These are phyloP conservation scores for Diarsia mendica DNA, from an alignment of 2,888 invertebrate genomes.

Conservation along the genomic window DNA sequence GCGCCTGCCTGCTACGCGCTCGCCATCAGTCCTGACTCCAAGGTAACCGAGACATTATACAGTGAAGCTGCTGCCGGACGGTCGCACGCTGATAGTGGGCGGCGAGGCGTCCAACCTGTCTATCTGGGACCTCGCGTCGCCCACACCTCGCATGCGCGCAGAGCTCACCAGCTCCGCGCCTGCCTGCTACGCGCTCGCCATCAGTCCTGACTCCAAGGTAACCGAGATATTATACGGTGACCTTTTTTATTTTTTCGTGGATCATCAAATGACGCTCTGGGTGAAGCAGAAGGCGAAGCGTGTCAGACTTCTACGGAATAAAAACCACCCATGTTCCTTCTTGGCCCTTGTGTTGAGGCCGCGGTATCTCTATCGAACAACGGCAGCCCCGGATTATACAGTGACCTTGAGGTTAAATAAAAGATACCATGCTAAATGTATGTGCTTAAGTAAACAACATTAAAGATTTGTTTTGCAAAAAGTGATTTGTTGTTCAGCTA, in stretches of 20 bases:
- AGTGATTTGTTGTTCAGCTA: background rate
- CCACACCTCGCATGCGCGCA: constrained; percentile 97
- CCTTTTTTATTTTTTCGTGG: background rate
- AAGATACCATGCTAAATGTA: background rate
- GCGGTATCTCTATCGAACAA: too few relatives aligned
- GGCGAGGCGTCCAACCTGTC: constrained; percentile 98
- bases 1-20: constrained; percentile 99
- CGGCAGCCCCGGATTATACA: background rate
- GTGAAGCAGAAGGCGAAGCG: too few relatives aligned
- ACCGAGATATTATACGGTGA: constrained; percentile 6
- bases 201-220: constrained; percentile 98
- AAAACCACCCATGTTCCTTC: too few relatives aligned
- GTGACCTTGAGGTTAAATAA: background rate
- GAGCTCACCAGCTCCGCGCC: constrained; percentile 97
- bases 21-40: constrained; percentile 98
- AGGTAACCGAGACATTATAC: constrained; percentile 91
- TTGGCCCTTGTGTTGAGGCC: too few relatives aligned
- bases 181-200: constrained; percentile 99
- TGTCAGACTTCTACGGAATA: too few relatives aligned
- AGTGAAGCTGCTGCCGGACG: constrained; percentile 98
- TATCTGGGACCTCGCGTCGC: constrained; percentile 97
- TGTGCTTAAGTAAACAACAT: background rate
- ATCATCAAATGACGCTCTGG: too few relatives aligned
- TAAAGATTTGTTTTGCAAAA: background rate
- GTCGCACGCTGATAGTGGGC: constrained; percentile 98